phyloP scores from a whole-genome alignment of 2,113 vertebrate species.

The Brevimyrus niger region DNA sequence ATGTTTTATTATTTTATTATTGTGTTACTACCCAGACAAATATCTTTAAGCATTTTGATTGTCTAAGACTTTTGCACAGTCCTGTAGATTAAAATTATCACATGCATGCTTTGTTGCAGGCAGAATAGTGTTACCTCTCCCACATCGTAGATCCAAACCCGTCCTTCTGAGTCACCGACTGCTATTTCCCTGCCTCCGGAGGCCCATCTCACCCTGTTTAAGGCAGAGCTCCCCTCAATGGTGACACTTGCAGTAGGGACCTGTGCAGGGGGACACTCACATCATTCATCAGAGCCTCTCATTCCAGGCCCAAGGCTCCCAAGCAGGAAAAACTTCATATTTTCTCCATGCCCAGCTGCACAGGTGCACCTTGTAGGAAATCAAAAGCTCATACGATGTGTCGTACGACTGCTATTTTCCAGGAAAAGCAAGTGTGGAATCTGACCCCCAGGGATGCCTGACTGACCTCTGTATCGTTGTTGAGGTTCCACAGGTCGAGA shows the following conservation, averaged over 20 bases:
- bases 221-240: constrained; percentile 85
- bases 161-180: constrained; percentile 92
- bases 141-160: constrained; percentile 94
- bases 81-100: background rate
- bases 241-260: constrained; percentile 92
- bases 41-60: background rate
- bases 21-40: background rate
- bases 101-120: background rate
- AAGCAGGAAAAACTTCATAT: background rate
- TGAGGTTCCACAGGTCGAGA: constrained; percentile 83
- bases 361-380: background rate
- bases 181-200: constrained; percentile 90
- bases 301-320: background rate
- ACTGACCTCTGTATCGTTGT: constrained; percentile 77
- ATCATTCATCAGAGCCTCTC: background rate
- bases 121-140: constrained; percentile 76
- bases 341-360: background rate
- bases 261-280: constrained; percentile 46
- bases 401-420: background rate
- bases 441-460: background rate
- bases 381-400: background rate
- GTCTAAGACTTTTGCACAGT: background rate
- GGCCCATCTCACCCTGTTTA: constrained; percentile 92
- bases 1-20: background rate
- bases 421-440: too few species aligned